Evolutionary conservation across 2,113 vertebrate genomes (phyloP), one percentile per base, ranked within the genome.

Genomic region (Strix uralensis): DNA sequence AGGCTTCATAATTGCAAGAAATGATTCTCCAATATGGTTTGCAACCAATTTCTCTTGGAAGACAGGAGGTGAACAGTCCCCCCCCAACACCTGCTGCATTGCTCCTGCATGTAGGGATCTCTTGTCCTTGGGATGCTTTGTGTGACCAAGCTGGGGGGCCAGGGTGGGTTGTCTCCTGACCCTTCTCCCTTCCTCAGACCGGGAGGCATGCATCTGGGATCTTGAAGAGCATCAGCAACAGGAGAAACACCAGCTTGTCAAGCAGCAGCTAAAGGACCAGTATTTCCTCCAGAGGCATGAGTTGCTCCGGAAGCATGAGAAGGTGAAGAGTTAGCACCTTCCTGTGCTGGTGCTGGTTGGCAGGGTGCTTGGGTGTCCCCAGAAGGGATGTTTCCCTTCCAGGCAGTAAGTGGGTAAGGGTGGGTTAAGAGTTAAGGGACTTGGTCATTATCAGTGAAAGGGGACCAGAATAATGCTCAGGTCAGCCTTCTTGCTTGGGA

Each of bases 191-290:
- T 75, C 75, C 27, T 40, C 91, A 99, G 99, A 99, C 36, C 97
- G 98, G 6, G 99, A 99, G 95, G 98, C 98, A 0, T 98, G 97
- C 1, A 97, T 99, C 58, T 99, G 99, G 99, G 99, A 99, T 19
- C 97, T 99, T 44, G 99, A 99, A 87, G 99, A 99, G 98, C 99
- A 97, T 79, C 99, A 99, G 72, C 97, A 99, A 20, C 99, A 99
- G 36, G 99, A 99, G 98, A 98, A 97, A 40, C 99, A 99, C 88
- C 99, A 99, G 98, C 97, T 99, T 3, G 30, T 98, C 74, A 99
- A 99, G 96, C 99, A 99, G 97, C 99, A 99, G 97, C 97, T 99
- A n/a, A 99, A 99, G 94, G 99, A 99, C 79, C 99, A 99, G 96
- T 99, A 99, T 97, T 99, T 99, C 97, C 98, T 99, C 30, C 99